Conservation (phyloP, 1,140 invertebrate genomes). For the Drosophila orena region DNA sequence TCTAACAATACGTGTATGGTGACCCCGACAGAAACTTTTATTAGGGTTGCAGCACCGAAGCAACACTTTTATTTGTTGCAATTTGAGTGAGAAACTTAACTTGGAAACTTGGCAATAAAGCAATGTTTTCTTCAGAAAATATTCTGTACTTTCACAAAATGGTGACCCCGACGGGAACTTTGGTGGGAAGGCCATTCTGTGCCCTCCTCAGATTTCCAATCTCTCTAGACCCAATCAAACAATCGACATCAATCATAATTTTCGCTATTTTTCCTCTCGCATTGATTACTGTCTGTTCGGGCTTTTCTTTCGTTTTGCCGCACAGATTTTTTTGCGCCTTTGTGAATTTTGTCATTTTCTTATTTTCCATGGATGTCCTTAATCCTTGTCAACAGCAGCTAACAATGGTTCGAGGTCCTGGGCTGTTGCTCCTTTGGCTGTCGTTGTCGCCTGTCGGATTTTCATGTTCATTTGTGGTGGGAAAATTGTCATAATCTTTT, state of each 20-base stretch:
- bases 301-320: conserved; percentile 15
- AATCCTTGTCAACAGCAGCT: conserved; percentile 76
- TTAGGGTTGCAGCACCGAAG: no score
- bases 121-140: not conserved
- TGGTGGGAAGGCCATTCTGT: conserved; percentile 2
- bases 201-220: not conserved
- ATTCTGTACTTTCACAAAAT: not conserved
- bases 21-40: no score
- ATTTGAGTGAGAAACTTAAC: no score
- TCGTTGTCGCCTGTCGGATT: conserved; percentile 62
- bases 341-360: conserved; percentile 59
- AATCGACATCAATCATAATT: conserved; percentile 82
- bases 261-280: conserved; percentile 66
- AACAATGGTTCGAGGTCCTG: conserved; percentile 59
- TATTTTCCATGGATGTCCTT: conserved; percentile 70
- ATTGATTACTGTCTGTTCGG: conserved; percentile 65
- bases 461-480: conserved; percentile 82
- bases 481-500: conserved; percentile 85
- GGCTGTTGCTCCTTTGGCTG: conserved; percentile 64
- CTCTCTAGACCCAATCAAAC: conserved; percentile 68
- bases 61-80: no score
- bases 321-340: conserved; percentile 32
- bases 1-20: no score
- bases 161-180: not conserved
- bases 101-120: no score